These are phyloP conservation scores for Oscheius sp. DNA, from an alignment of 2,888 invertebrate genomes.

Conservation along the genomic window DNA sequence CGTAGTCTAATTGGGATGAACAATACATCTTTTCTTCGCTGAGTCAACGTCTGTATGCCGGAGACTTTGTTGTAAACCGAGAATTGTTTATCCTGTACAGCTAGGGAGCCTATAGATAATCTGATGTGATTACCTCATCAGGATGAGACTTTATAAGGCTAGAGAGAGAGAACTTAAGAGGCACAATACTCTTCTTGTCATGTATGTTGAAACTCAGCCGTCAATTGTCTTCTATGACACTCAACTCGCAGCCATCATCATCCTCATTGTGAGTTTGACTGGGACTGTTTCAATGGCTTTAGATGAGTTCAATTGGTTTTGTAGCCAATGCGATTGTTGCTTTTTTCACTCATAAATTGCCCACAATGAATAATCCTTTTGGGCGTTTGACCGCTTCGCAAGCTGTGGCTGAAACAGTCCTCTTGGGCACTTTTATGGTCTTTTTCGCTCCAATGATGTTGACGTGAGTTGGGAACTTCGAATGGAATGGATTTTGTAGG, in stretches of 20 bases:
- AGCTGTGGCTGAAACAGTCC: slow-evolving; percentile 17
- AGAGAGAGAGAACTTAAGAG: no score
- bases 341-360: background rate
- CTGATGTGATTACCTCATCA: no score
- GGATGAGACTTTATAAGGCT: no score
- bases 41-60: no score
- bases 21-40: no score
- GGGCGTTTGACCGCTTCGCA: background rate
- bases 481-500: slow-evolving; percentile 4
- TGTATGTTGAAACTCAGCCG: background rate
- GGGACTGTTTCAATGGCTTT: background rate
- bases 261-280: background rate
- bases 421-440: background rate
- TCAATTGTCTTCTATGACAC: slow-evolving; percentile 1
- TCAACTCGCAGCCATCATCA: background rate
- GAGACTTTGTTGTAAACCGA: no score
- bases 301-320: background rate
- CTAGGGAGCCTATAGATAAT: no score
- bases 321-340: background rate
- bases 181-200: no score
- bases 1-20: no score
- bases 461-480: background rate
- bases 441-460: slow-evolving; percentile 25
- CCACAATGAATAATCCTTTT: background rate
- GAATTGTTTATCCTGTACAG: no score